A percentile compares a stretch with the other conserved stretches of the same genome.
These are phyloP conservation scores for Perca fluviatilis DNA, from an alignment of 2,113 vertebrate species.

Conservation along the genomic window DNA sequence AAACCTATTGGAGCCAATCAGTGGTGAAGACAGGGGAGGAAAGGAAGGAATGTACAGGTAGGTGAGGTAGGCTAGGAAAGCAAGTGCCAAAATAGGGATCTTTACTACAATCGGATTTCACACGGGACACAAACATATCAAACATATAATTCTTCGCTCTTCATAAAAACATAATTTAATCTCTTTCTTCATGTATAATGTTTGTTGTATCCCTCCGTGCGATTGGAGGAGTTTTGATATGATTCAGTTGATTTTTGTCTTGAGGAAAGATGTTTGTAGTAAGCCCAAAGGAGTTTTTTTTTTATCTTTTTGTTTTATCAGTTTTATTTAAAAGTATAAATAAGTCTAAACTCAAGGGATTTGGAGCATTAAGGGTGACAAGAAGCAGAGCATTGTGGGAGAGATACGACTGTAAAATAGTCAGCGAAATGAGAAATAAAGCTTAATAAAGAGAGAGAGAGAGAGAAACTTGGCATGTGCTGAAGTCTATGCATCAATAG, in stretches of 20 bases:
- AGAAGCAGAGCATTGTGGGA: constrained; percentile 37
- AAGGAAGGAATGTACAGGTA: too few relatives aligned
- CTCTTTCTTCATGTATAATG: constrained; percentile 6
- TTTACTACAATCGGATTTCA: too few relatives aligned
- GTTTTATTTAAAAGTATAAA: constrained; percentile 38
- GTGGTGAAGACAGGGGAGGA: too few relatives aligned
- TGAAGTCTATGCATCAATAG: constrained; percentile 46
- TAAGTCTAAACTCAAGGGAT: constrained; percentile 28
- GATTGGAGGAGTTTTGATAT: background rate
- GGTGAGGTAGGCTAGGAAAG: too few relatives aligned
- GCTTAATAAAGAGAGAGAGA: constrained; percentile 55
- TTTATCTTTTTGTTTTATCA: constrained; percentile 28
- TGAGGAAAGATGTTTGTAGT: background rate
- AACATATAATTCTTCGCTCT: too few relatives aligned
- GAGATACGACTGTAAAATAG: constrained; percentile 49
- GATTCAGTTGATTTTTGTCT: constrained; percentile 7
- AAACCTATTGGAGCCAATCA: too few relatives aligned
- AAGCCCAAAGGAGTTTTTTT: constrained; percentile 18
- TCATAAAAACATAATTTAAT: too few relatives aligned
- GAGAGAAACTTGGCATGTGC: constrained; percentile 49
- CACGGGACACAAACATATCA: too few relatives aligned
- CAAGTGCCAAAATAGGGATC: too few relatives aligned
- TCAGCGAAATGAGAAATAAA: constrained; percentile 64
- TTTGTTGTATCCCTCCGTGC: background rate
- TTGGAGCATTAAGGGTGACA: constrained; percentile 20